A percentile compares a stretch with the other conserved stretches of the same genome.
phyloP scores from a whole-genome alignment of 2,888 invertebrate genomes.

The Euzetes globulus region DNA sequence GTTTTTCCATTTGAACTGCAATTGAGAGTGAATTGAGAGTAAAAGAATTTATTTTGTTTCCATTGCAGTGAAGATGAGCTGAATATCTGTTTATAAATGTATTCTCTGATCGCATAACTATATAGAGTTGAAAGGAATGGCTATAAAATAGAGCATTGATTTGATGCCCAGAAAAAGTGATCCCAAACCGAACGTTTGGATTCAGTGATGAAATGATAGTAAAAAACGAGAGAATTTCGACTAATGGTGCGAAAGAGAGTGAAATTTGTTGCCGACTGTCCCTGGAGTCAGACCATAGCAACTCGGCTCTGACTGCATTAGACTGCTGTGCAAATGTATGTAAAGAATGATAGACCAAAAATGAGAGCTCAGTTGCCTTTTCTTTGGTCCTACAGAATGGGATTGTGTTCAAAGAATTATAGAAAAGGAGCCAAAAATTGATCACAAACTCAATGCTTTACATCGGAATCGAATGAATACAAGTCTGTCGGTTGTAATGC shows the following conservation, averaged over 20 bases:
- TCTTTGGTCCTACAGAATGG: not conserved
- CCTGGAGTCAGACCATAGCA: constrained; percentile 2
- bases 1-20: too few species aligned
- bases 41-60: not conserved
- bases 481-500: not conserved
- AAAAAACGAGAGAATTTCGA: not conserved
- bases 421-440: not conserved
- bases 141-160: constrained; percentile 9
- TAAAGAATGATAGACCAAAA: constrained; percentile 12
- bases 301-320: not conserved
- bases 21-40: not conserved
- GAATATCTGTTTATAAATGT: not conserved
- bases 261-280: constrained; percentile 24
- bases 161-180: not conserved
- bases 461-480: not conserved
- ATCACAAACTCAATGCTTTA: not conserved
- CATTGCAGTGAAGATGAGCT: not conserved
- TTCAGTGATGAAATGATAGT: constrained; percentile 23
- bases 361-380: not conserved
- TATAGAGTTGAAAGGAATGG: not conserved
- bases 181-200: constrained; percentile 16
- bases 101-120: not conserved
- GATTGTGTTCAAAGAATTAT: not conserved
- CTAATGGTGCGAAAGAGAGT: constrained; percentile 24
- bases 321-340: not conserved